Evolutionary conservation across 2,113 vertebrate genomes (phyloP).

Genomic region (Tylochromis polylepis): DNA sequence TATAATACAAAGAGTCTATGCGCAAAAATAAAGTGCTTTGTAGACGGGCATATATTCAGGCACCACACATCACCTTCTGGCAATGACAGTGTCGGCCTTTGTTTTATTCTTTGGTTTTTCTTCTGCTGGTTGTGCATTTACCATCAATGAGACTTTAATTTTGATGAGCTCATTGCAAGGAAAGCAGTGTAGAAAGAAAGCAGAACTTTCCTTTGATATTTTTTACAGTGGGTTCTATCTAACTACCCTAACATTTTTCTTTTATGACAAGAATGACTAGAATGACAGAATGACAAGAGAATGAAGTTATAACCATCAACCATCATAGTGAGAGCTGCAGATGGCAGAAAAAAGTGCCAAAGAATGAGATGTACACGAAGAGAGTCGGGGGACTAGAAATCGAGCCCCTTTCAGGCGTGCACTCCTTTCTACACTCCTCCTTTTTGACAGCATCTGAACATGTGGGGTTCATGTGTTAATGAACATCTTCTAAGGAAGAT

Average conservation of each 20-base stretch:
- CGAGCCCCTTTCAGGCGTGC: background rate
- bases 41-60: background rate
- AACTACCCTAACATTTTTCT: background rate
- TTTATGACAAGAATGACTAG: too few relatives aligned
- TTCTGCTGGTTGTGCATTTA: background rate
- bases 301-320: slow-evolving; percentile 1
- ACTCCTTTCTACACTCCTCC: background rate
- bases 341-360: background rate
- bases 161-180: background rate
- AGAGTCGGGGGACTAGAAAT: background rate
- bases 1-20: background rate
- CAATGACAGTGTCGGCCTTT: background rate
- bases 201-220: background rate
- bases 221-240: background rate
- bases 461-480: background rate
- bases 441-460: background rate
- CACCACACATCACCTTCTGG: background rate
- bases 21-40: background rate
- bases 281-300: background rate
- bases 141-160: slow-evolving; percentile 8
- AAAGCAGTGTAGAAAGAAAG: background rate
- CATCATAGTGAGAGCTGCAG: background rate
- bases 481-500: too few relatives aligned
- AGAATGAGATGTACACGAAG: background rate
- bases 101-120: background rate